Base-by-base conservation (phyloP, 2,113 vertebrate species). In the Cryptotis parvus region DNA sequence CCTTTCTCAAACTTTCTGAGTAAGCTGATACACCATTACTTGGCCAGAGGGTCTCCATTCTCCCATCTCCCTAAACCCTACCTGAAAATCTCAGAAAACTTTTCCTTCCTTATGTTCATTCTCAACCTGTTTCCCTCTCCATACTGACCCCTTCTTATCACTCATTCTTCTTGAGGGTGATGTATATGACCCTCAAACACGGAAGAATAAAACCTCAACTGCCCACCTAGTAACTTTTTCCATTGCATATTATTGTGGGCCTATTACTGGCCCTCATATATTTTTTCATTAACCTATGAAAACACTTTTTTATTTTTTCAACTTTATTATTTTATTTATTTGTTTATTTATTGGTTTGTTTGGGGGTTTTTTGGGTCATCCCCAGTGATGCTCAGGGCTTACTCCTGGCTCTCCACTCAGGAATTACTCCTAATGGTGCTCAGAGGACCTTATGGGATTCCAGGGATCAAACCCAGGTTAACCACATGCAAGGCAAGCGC, bases 281-380 rank as follows among this genome's bases (percentile, higher is more conserved):
- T 69, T 73, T 77, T 72, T 65, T 66, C 87, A 93, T 78, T 94
- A 75, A 18, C 39, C 70, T 70, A 84, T 84, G 95, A 94, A 87
- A 95, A 7, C 10, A 49, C 45, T 12, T 49, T 49, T 10, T 49
- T 7, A 84, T n/a, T n/a, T n/a, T n/a, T n/a, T n/a, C n/a, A n/a
- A n/a, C n/a, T n/a, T n/a, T n/a, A n/a, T n/a, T n/a, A n/a, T n/a
- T n/a, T n/a, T n/a, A n/a, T n/a, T n/a, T n/a, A n/a, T n/a, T n/a
- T n/a, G n/a, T n/a, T n/a, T n/a, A n/a, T n/a, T n/a, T n/a, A n/a
- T n/a, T n/a, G n/a, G n/a, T n/a, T n/a, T n/a, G n/a, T n/a, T n/a
- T n/a, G n/a, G n/a, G 92, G 24, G n/a, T n/a, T n/a, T n/a, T n/a
- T n/a, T n/a, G n/a, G n/a, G n/a, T n/a, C n/a, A n/a, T n/a, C n/a